Conservation (phyloP, 1,140 invertebrate species). For the Planococcus citri region DNA sequence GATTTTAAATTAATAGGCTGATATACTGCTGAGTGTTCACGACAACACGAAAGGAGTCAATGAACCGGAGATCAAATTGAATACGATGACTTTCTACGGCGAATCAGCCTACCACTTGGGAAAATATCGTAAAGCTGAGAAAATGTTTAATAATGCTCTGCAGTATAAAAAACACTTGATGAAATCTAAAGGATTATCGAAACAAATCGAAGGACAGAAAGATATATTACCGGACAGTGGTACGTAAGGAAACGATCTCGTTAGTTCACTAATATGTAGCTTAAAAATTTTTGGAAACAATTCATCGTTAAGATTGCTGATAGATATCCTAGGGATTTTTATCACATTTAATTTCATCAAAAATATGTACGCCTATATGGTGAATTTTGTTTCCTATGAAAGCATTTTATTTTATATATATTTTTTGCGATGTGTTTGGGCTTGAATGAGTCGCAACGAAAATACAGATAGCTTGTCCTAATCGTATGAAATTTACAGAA, state of each 20-base stretch:
- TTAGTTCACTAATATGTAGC: background rate
- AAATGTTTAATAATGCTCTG: constrained; percentile 50
- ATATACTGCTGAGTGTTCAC: constrained; percentile 47
- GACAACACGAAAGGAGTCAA: constrained; percentile 49
- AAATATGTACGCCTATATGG: too few species aligned
- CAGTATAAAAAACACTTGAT: constrained; percentile 53
- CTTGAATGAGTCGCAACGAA: constrained; percentile 1
- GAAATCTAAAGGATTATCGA: constrained; percentile 42
- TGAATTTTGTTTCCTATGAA: too few species aligned
- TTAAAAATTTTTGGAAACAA: background rate
- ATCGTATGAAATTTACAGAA: constrained; percentile 37
- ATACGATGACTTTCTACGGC: constrained; percentile 51
- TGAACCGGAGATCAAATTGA: constrained; percentile 43
- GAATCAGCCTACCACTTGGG: constrained; percentile 50
- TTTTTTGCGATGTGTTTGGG: background rate
- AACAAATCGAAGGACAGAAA: constrained; percentile 37
- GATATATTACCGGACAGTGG: constrained; percentile 39
- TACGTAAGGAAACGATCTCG: constrained; percentile 25
- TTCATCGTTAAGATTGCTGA: background rate
- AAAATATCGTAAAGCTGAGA: constrained; percentile 54
- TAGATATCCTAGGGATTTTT: background rate
- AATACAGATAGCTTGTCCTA: constrained; percentile 20
- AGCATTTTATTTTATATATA: background rate
- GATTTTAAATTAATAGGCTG: constrained; percentile 37
- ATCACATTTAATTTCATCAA: too few species aligned